Percentiles rank a stretch among this genome's conserved stretches.
phyloP scores from a whole-genome alignment of 92 coral and sea anemone genomes.

The Parazoanthus darwini region DNA sequence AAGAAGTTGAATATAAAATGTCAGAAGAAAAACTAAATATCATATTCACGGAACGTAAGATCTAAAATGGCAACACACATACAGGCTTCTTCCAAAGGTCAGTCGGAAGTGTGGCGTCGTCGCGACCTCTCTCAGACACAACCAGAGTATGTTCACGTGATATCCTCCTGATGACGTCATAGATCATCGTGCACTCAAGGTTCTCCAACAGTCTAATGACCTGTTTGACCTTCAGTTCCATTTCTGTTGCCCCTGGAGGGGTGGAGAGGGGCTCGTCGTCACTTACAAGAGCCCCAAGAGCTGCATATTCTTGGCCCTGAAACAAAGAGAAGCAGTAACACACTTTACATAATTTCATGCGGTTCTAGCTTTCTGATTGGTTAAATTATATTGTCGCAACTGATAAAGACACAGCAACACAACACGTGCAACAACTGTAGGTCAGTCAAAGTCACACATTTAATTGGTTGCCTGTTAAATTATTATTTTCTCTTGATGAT shows the following conservation, averaged over 20 bases:
- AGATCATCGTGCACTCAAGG: constrained; percentile 94
- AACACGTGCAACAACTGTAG: no score
- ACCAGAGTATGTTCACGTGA: constrained; percentile 98
- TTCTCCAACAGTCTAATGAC: constrained; percentile 90
- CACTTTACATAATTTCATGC: not conserved
- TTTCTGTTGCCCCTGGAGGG: constrained; percentile 95
- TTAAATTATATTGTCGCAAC: no score
- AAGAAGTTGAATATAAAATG: not conserved
- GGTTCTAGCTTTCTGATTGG: not conserved
- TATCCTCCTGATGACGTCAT: constrained; percentile 90
- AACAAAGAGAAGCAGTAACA: not conserved
- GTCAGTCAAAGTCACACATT: no score
- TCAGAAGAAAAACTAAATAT: not conserved
- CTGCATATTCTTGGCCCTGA: constrained; percentile 93
- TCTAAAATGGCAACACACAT: not conserved
- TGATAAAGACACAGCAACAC: no score
- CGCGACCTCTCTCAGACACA: constrained; percentile 96
- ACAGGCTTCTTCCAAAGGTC: constrained; percentile 99
- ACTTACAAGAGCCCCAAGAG: constrained; percentile 84
- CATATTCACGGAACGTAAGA: not conserved
- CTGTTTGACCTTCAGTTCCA: constrained; percentile 98
- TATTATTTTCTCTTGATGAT: no score
- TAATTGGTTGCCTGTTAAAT: no score
- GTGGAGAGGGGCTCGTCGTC: constrained; percentile 97
- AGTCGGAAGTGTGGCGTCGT: constrained; percentile 95